Conservation (phyloP, 2,113 vertebrate species). For the Mesembrinibis cayennensis region DNA sequence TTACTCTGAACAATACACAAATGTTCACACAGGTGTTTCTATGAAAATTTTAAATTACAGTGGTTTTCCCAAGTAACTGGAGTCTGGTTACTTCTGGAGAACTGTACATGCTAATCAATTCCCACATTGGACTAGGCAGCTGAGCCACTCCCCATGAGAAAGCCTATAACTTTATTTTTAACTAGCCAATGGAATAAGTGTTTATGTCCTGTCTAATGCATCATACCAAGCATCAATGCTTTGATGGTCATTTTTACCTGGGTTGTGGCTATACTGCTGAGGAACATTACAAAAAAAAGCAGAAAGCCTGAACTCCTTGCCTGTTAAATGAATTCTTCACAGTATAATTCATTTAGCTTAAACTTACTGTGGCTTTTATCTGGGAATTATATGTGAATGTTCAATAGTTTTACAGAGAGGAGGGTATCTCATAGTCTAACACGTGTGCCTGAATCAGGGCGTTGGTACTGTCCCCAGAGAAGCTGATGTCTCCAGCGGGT, state of each 20-base stretch:
- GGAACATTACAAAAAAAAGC: not conserved
- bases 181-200: not conserved
- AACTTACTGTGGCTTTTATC: not conserved
- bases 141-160: not conserved
- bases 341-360: not conserved
- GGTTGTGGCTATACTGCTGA: not conserved
- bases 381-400: not conserved
- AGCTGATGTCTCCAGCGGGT: not conserved
- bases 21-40: not conserved
- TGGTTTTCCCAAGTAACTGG: not conserved
- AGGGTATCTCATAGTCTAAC: not conserved
- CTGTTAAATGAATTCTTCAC: not conserved
- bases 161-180: not conserved
- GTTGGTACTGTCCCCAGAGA: not conserved
- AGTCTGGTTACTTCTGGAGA: too few relatives aligned
- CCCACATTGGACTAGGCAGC: not conserved
- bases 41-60: not conserved
- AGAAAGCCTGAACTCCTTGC: not conserved
- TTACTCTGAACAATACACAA: not conserved
- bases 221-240: not conserved
- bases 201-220: not conserved
- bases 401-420: not conserved
- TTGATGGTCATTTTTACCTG: not conserved
- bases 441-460: not conserved
- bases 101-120: not conserved